Evolutionary conservation across 2,888 invertebrate genomes (phyloP), one percentile per base, ranked within the genome.

Genomic region (Gisinianus flammeolus): DNA sequence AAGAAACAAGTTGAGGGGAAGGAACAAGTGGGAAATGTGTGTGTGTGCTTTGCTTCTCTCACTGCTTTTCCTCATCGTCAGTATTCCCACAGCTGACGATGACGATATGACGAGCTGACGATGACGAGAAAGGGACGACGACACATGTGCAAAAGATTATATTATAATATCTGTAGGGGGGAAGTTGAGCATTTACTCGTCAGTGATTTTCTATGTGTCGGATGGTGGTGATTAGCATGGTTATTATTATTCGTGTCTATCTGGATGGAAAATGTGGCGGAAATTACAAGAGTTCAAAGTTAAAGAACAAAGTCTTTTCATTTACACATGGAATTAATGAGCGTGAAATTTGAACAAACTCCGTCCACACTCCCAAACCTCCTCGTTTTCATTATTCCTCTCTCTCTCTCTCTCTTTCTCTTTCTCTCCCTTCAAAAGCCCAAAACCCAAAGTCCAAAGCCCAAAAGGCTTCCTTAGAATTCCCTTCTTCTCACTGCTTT

Each of bases 201-300:
- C n/a, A n/a, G n/a, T n/a, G n/a, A n/a, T n/a, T n/a, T n/a, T n/a
- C n/a, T n/a, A n/a, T n/a, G n/a, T n/a, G n/a, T n/a, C n/a, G n/a
- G n/a, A n/a, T n/a, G n/a, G n/a, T 5, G 54, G 54, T 54, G 54
- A 54, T 54, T 54, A 54, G 54, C 54, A 19, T 19, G 54, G n/a
- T 54, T 54, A 54, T 54, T 54, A 54, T 54, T 54, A 54, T 54
- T 16, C 54, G 54, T 19, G 54, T 54, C 54, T 54, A 8, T 54
- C 19, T 3, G 16, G n/a, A n/a, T 12, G 22, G 64, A 64, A 28
- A 28, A 64, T 64, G 26, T 64, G 26, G 30, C 64, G 30, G 64
- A 64, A 64, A 64, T 64, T 64, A 30, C 64, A 22, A 16, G 64
- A 4, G 24, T n/a, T n/a, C n/a, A n/a, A n/a, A n/a, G n/a, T n/a